Evolutionary conservation across 64 coral and sea anemone species (phyloP), one percentile per base, ranked within the genome.

Genomic region (Anthopleura sola): DNA sequence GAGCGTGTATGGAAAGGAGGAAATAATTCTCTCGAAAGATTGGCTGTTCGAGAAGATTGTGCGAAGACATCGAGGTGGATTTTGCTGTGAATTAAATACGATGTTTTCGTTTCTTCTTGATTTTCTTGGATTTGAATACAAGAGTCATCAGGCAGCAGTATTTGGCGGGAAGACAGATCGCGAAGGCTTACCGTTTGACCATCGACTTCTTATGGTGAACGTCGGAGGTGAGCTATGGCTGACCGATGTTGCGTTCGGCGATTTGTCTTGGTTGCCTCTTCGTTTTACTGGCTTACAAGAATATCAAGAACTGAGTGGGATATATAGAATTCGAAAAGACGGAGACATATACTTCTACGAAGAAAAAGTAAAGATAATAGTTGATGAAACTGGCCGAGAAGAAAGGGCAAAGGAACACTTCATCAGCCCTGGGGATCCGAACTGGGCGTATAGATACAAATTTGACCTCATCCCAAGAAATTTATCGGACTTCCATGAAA

Each of bases 21-120:
- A 47, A 76, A 83, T 87, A 50, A 14, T 53, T 11, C 78, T 57
- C 11, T 81, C 84, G 5, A 75, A 87, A 56, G 84, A 83, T 8
- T 87, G 85, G 85, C 37, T 92, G 76, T 92, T 87, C 33, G 78
- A 92, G 6, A 92, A 92, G 78, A 75, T 92, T 44, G 85, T 92
- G 8, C 77, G 34, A 46, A 68, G 85, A 56, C 90, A 86, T 55
- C 84, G 90, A 15, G 90, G 90, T 6, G 90, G 90, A 46, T 75
- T 87, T 57, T 92, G 90, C 78, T 87, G 26, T 56, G 90, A 92
- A 33, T 85, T 92, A 1, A 92, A 92, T 32, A 40, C 58, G 40
- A 38, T 87, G 32, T 92, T 75, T 82, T 87, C 77, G 1, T 74
- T 82, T 23, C 84, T 92, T 51, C 78, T 92, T 5, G 57, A 91